Conservation (phyloP, 2,797 vertebrate genomes). For the Margarornis squamiger region DNA sequence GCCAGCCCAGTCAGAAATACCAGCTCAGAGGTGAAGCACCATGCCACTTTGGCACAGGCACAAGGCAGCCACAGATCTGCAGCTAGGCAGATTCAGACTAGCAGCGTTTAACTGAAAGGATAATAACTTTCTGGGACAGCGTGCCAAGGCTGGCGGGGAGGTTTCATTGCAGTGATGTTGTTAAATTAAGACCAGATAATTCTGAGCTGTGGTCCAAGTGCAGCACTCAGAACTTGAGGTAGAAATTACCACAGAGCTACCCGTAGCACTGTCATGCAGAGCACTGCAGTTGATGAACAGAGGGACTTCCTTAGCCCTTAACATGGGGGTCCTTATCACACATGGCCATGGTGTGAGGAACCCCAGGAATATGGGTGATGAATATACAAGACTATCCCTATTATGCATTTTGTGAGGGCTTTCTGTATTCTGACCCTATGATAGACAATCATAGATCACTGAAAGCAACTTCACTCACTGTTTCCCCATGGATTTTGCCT, state of each 20-base stretch:
- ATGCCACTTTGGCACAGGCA: accelerated
- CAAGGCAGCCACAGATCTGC: neutral
- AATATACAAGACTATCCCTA: neutral
- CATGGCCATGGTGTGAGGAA: neutral
- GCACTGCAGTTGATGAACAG: neutral
- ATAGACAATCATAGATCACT: neutral
- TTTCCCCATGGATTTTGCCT: neutral
- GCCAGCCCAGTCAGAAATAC: neutral
- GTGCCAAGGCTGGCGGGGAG: neutral
- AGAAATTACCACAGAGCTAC: neutral
- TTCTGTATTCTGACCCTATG: neutral
- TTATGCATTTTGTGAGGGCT: neutral
- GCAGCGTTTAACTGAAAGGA: neutral
- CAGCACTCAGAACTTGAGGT: neutral
- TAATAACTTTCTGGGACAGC: neutral
- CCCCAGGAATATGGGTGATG: neutral
- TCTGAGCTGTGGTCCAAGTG: neutral
- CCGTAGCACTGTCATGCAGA: neutral
- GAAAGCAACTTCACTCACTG: neutral
- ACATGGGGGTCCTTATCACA: neutral
- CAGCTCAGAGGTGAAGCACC: neutral
- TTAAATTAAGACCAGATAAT: neutral
- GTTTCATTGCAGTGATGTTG: neutral
- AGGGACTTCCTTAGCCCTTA: neutral
- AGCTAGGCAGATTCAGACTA: neutral